phyloP scores from a whole-genome alignment of 1,140 invertebrate genomes.

The Diorhabda sublineata region DNA sequence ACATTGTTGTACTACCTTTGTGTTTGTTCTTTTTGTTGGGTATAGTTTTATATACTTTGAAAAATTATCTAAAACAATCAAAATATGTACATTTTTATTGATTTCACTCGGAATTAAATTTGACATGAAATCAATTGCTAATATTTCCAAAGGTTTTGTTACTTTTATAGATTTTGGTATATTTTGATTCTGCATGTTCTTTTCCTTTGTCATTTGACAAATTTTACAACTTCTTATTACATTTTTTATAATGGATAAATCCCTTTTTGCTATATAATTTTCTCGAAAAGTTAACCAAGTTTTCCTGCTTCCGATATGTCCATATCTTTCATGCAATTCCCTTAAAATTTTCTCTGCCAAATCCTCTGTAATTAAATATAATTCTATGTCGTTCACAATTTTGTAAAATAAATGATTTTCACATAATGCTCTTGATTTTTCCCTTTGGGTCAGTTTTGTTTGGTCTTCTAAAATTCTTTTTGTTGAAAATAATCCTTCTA shows the following conservation, averaged over 20 bases:
- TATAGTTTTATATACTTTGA: slow-evolving; percentile 9
- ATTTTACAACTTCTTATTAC: slow-evolving; percentile 5
- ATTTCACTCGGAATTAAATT: background rate
- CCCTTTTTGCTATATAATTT: slow-evolving; percentile 3
- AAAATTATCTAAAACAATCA: slow-evolving; percentile 4
- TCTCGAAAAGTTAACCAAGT: slow-evolving; percentile 4
- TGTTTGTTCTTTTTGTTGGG: slow-evolving; percentile 1
- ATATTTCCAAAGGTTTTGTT: slow-evolving; percentile 7
- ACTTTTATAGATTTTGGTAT: background rate
- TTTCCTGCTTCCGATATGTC: slow-evolving; percentile 4
- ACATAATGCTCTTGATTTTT: slow-evolving; percentile 1
- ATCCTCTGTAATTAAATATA: background rate
- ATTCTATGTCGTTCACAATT: slow-evolving; percentile 5
- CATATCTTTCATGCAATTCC: slow-evolving; percentile 5
- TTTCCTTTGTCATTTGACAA: slow-evolving; percentile 1
- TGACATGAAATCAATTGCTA: slow-evolving; percentile 5
- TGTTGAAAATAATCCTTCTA: background rate
- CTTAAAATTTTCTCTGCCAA: background rate
- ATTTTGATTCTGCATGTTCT: slow-evolving; percentile 8
- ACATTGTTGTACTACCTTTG: background rate
- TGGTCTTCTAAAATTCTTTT: slow-evolving; percentile 3
- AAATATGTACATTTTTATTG: slow-evolving; percentile 8
- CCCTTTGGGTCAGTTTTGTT: slow-evolving; percentile 1
- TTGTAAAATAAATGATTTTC: background rate
- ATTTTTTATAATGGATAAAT: background rate